Evolutionary conservation across 2,888 invertebrate genomes (phyloP), one percentile per base, ranked within the genome.

Genomic region (Drosophila tripunctata): DNA sequence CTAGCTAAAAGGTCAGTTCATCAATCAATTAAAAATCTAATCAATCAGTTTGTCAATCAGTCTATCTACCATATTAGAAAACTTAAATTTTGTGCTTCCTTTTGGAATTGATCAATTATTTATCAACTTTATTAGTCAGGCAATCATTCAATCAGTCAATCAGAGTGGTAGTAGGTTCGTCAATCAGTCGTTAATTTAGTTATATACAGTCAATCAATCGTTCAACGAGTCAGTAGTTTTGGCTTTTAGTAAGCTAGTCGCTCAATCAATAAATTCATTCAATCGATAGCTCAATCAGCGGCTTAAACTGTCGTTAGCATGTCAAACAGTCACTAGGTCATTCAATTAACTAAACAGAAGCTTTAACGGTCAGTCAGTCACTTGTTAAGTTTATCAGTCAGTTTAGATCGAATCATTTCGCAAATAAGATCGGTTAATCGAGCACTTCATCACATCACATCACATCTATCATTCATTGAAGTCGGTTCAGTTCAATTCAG

Each of bases 401-500:
- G 33, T 15, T 22, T 15, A 24, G 36, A 12, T 36, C 17, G 24
- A 5, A 24, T 17, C 4, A n/a, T n/a, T n/a, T 3, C 40, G n/a
- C n/a, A n/a, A 3, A 14, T 33, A 4, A n/a, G 48, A 36, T 48
- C 24, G 3, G 24, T 24, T 3, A 17, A 24, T 17, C 7, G 35
- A 48, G 7, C 35, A n/a, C 7, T 48, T 35, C 0, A 24, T 48
- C 22, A 21, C 6, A 0, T 2, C 27, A n/a, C n/a, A n/a, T n/a
- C n/a, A n/a, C n/a, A n/a, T 30, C 14, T 21, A 47, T 47, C 45
- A 33, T 5, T 47, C 45, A 33, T 33, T 8, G 21, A 21, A 45
- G 31, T 31, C 30, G n/a, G n/a, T n/a, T n/a, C n/a, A 31, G 8
- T 45, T 31, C 31, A 33, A 33, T 33, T 14, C 45, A 47, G 45